A percentile compares a stretch with the other conserved stretches of the same genome.
phyloP scores from a whole-genome alignment of 2,113 vertebrate genomes.

The Cheirogaleus medius region DNA sequence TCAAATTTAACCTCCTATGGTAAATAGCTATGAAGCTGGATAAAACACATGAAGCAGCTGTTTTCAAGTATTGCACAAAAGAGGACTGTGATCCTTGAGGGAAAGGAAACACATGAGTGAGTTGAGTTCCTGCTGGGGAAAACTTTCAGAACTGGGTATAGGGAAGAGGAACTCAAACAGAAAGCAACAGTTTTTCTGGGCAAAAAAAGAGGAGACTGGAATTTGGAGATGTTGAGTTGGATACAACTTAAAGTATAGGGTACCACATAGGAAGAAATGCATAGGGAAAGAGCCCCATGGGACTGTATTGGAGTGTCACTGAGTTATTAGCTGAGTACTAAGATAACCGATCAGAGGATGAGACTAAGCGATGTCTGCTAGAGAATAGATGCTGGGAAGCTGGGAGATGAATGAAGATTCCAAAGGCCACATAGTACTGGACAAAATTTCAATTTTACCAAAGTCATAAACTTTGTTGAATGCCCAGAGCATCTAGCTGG shows the following conservation, averaged over 20 bases:
- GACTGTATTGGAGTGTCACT: rapidly evolving
- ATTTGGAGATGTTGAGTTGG: neutral
- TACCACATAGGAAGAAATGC: neutral
- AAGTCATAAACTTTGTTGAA: neutral
- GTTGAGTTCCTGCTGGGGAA: neutral
- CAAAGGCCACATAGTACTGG: neutral
- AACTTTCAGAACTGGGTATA: neutral
- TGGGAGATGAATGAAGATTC: neutral
- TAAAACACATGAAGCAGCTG: neutral
- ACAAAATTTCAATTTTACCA: neutral
- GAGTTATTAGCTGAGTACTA: neutral
- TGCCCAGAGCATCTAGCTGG: neutral
- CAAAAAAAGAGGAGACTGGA: neutral
- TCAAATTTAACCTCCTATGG: neutral
- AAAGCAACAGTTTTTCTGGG: neutral
- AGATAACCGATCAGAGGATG: neutral
- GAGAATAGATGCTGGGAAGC: neutral
- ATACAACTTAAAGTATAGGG: neutral
- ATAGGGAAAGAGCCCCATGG: rapidly evolving
- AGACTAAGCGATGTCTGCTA: neutral
- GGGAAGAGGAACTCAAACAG: neutral
- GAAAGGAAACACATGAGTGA: neutral
- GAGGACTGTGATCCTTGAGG: neutral
- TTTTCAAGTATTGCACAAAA: neutral
- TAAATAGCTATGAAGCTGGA: neutral